Evolutionary conservation across 2,888 invertebrate genomes (phyloP), one percentile per base, ranked within the genome.

Genomic region (Exephanes ischioxanthus): DNA sequence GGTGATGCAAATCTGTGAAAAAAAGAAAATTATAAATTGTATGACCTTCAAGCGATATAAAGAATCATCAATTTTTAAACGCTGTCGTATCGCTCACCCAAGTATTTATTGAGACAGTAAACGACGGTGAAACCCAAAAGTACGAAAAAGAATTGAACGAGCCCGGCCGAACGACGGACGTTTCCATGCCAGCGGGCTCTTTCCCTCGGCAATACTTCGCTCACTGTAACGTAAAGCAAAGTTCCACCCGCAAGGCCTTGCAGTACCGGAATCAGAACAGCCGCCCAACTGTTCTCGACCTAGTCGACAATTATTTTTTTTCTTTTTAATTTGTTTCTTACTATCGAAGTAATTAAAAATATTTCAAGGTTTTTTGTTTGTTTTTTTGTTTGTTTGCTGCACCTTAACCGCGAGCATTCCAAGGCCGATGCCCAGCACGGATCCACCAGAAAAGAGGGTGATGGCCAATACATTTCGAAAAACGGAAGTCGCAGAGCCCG

Each of bases 181-280:
- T 94, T 93, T 45, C 91, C 92, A 92, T 97, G 97, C 96, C 97
- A 97, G 86, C 96, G 95, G 68, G 97, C 96, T 86, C 97, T 95
- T 94, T 97, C 97, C 53, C 97, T 95, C 0, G 97, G 97, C 58
- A 97, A 94, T 63, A 97, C 96, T 93, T 97, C 97, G 90, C 97
- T 96, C 0, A 97, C 96, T 0, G 97, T 97, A 80, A 97, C 97
- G 93, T 97, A 97, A 2, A 97, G 94, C 0, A 97, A 94, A 0
- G 97, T 97, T 1, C 97, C 97, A 0, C 97, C 97, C 6, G 97
- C 97, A 61, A 97, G 90, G 0, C 96, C 96, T 96, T 96, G 94
- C 51, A 91, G 78, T 63, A 89, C 78, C n/a, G 91, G 89, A 72
- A 90, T 37, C 26, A 82, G 45, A 26, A 88, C 22, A 1, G 80